phyloP scores from a whole-genome alignment of 1,140 invertebrate species.

The Oncopodura yosiiana region DNA sequence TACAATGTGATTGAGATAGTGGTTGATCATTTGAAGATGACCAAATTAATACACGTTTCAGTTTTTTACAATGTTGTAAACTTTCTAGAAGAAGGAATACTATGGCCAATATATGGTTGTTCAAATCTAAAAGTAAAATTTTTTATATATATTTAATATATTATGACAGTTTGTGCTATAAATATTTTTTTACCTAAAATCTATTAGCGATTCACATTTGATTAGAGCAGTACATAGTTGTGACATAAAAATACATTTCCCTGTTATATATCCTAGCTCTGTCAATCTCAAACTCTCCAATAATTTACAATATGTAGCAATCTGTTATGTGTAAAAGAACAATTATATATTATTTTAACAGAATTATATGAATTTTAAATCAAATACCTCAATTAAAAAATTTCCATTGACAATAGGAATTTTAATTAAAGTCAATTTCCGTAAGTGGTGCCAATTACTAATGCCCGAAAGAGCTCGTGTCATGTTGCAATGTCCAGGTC shows the following conservation, averaged over 20 bases:
- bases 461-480: neutral
- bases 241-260: constrained; percentile 15
- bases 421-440: constrained; percentile 12
- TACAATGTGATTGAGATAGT: neutral
- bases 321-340: neutral
- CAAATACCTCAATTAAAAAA: constrained; percentile 17
- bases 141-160: neutral
- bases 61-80: constrained; percentile 1
- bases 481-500: neutral
- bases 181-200: constrained; percentile 17
- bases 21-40: constrained; percentile 9
- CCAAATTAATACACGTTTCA: constrained; percentile 6
- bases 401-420: constrained; percentile 18
- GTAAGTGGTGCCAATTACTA: neutral
- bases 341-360: neutral
- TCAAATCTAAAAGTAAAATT: constrained; percentile 9
- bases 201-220: constrained; percentile 10
- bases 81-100: neutral
- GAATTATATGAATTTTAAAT: neutral
- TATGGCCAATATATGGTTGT: constrained; percentile 17
- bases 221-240: constrained; percentile 13
- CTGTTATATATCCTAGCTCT: constrained; percentile 11
- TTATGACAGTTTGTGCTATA: neutral
- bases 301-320: neutral
- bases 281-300: constrained; percentile 5